Base-by-base conservation (phyloP, 2,888 invertebrate species). In the Uropetala carovei region DNA sequence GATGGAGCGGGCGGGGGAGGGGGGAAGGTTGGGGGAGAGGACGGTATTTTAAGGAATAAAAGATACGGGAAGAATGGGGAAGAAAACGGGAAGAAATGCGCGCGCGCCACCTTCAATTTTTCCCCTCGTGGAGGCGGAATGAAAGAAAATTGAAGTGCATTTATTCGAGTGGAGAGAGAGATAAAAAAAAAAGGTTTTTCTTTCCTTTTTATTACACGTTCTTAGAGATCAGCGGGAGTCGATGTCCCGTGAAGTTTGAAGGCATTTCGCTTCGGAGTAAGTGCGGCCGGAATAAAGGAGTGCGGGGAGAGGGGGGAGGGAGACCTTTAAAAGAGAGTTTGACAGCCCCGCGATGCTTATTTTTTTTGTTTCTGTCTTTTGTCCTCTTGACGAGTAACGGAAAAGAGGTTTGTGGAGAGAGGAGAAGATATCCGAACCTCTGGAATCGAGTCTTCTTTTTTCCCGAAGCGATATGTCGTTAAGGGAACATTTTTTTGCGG, bases 61-160 rank as follows among this genome's bases (percentile, higher is more conserved):
- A n/a, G 64, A 16, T n/a, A 7, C n/a, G 75, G 75, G n/a, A 22
- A 75, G 11, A 22, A 75, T n/a, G 27, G 75, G 75, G 75, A 75
- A 27, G 75, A 7, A 75, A 22, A 75, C 75, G 75, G 16, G 75
- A 75, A 14, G 13, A n/a, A 7, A 75, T 7, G 27, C 75, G 75
- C 10, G 75, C n/a, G 10, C 8, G n/a, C 22, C 43, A 43, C 43
- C 43, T 43, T n/a, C 75, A 75, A 27, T 75, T 75, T 75, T 75
- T 75, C n/a, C 5, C 5, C 22, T 75, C 68, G 27, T 43, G 43
- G 43, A 68, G 75, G 27, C 75, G 75, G 11, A 75, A 43, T 43
- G 43, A 43, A 22, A 75, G 75, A 75, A 75, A 75, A 75, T 75
- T 75, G 75, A 75, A 75, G 75, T 75, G 27, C 75, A 75, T 75